phyloP scores from a whole-genome alignment of 1,140 invertebrate species.

The Whitmania pigra region DNA sequence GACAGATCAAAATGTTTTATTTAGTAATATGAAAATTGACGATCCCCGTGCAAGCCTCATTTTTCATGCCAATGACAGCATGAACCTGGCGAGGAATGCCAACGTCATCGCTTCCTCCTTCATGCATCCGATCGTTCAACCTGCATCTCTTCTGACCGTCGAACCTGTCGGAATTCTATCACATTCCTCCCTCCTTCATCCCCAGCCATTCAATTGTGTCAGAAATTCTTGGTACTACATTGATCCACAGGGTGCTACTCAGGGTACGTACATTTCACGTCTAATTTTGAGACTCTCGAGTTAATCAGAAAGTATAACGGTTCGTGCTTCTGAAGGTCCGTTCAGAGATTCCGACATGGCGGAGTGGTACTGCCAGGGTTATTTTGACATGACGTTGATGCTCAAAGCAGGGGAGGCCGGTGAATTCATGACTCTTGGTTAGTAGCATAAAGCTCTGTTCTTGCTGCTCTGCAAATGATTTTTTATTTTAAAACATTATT shows the following conservation, averaged over 20 bases:
- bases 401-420: background rate
- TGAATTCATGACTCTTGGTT: background rate
- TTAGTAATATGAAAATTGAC: too few relatives aligned
- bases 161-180: too few relatives aligned
- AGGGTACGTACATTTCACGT: background rate
- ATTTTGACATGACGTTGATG: constrained; percentile 3
- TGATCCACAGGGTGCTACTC: background rate
- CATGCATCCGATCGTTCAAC: too few relatives aligned
- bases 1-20: too few relatives aligned
- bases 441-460: background rate
- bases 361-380: background rate
- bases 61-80: too few relatives aligned
- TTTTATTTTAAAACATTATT: background rate
- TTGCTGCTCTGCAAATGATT: background rate
- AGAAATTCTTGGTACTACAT: background rate
- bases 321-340: background rate
- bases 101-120: too few relatives aligned
- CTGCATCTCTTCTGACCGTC: too few relatives aligned
- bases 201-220: background rate
- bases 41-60: too few relatives aligned
- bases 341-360: constrained; percentile 1
- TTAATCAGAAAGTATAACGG: background rate
- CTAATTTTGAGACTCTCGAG: background rate
- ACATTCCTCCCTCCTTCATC: too few relatives aligned
- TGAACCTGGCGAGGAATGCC: too few relatives aligned